Conservation (phyloP, 2,797 vertebrate species). For the Enteromius thamalakanensis region DNA sequence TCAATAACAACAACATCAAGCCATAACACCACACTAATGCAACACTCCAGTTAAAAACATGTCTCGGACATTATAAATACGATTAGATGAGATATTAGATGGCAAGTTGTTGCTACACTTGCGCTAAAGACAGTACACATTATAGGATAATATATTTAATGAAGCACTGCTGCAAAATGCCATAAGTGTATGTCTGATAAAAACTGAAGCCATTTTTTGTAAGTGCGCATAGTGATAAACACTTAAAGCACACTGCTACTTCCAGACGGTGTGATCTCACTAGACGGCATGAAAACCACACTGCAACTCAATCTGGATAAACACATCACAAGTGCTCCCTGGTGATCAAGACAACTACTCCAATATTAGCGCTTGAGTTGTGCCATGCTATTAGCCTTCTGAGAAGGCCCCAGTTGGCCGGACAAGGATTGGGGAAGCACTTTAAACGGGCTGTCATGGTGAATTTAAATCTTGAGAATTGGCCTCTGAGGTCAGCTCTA, state of each 20-base stretch:
- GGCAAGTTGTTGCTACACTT: neutral
- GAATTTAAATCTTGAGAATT: slow-evolving; percentile 3
- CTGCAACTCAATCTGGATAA: slow-evolving; percentile 50
- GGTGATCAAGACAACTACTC: slow-evolving; percentile 15
- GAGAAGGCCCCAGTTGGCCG: neutral
- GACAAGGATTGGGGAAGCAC: neutral
- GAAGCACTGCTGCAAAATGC: neutral
- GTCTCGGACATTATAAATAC: neutral
- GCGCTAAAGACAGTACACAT: neutral
- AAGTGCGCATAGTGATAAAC: slow-evolving; percentile 3
- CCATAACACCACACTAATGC: neutral
- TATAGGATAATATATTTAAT: neutral
- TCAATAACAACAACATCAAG: neutral
- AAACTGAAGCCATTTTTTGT: slow-evolving; percentile 21
- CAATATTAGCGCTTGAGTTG: slow-evolving; percentile 28
- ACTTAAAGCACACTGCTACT: neutral
- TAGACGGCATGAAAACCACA: slow-evolving; percentile 22
- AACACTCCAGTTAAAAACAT: neutral
- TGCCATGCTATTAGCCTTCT: neutral
- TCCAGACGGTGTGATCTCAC: slow-evolving; percentile 30
- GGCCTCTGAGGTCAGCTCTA: neutral
- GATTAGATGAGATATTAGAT: neutral
- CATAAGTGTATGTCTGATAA: neutral
- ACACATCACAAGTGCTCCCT: slow-evolving; percentile 8
- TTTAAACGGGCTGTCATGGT: slow-evolving; percentile 1